A percentile compares a stretch with the other conserved stretches of the same genome.
phyloP scores from a whole-genome alignment of 2,888 invertebrate genomes.

The Caenorhabditis drosophilae region DNA sequence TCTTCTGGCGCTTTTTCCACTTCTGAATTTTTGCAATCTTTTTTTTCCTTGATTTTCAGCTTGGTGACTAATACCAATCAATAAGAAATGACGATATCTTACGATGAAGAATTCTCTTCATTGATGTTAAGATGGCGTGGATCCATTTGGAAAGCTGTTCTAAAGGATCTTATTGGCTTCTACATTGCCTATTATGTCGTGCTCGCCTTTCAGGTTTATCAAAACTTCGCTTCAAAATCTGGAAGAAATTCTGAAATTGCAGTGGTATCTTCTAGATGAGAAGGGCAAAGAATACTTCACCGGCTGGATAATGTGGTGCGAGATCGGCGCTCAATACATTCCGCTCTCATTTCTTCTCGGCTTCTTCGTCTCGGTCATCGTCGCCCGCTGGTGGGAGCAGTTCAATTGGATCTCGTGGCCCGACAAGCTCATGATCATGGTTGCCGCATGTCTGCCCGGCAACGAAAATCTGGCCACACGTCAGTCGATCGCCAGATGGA shows the following conservation, averaged over 20 bases:
- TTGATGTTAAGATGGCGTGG: slow-evolving; percentile 68
- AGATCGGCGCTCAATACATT: slow-evolving; percentile 67
- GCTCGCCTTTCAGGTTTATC: slow-evolving; percentile 59
- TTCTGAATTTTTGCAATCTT: no score
- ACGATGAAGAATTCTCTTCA: slow-evolving; percentile 67
- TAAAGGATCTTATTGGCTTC: slow-evolving; percentile 68
- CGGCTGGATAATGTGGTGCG: slow-evolving; percentile 68
- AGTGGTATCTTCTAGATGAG: slow-evolving; percentile 68
- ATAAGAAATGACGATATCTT: slow-evolving; percentile 63
- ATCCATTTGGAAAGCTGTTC: slow-evolving; percentile 67
- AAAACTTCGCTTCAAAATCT: slow-evolving; percentile 1
- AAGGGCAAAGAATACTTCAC: slow-evolving; percentile 68
- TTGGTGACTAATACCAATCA: no score
- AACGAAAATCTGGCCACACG: slow-evolving; percentile 59
- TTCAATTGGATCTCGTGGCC: slow-evolving; percentile 69
- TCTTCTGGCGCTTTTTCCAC: no score
- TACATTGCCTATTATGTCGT: slow-evolving; percentile 67
- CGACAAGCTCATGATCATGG: slow-evolving; percentile 69
- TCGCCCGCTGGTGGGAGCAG: slow-evolving; percentile 68
- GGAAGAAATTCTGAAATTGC: no score
- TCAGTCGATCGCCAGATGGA: slow-evolving; percentile 65
- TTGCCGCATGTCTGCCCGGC: slow-evolving; percentile 62
- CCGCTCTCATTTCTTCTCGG: slow-evolving; percentile 68
- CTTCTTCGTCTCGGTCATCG: slow-evolving; percentile 69
- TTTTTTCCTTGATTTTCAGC: no score